A percentile compares a stretch with the other conserved stretches of the same genome.
Conservation (phyloP, 2,113 vertebrate species). For the Siniperca knerii region DNA sequence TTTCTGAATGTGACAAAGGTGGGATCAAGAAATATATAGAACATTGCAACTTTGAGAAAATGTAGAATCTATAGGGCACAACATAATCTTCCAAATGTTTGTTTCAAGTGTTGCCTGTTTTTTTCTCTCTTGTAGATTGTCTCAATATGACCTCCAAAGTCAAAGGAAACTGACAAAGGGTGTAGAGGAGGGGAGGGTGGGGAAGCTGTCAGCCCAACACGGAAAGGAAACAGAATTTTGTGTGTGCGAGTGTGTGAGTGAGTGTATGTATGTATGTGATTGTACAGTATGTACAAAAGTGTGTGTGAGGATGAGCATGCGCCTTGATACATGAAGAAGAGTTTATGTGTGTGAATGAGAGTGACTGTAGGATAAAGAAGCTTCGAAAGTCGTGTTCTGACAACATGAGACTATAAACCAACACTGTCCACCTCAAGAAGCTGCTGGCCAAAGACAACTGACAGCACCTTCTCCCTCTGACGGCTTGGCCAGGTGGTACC, state of each 20-base stretch:
- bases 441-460: conserved; percentile 30
- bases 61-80: background rate
- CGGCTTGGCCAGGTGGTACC: conserved; percentile 5
- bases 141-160: conserved; percentile 51
- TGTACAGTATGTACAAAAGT: conserved; percentile 34
- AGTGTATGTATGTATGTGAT: background rate
- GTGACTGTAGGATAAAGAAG: conserved; percentile 14
- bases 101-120: conserved; percentile 14
- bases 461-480: conserved; percentile 31
- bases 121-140: conserved; percentile 45
- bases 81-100: background rate
- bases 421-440: conserved; percentile 50
- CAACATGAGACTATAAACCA: conserved; percentile 65
- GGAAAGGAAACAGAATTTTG: conserved; percentile 50
- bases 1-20: conserved; percentile 1
- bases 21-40: background rate
- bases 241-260: conserved; percentile 13
- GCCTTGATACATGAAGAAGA: conserved; percentile 4
- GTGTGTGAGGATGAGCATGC: conserved; percentile 22
- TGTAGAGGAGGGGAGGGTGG: conserved; percentile 9
- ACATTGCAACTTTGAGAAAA: conserved; percentile 7
- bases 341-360: background rate
- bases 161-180: conserved; percentile 53
- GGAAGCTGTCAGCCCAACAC: conserved; percentile 30
- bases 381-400: conserved; percentile 5